Percentiles rank a stretch among this genome's conserved stretches.
These are phyloP conservation scores for Mystacornis crossleyi DNA, from an alignment of 2,113 vertebrate genomes.

Conservation along the genomic window DNA sequence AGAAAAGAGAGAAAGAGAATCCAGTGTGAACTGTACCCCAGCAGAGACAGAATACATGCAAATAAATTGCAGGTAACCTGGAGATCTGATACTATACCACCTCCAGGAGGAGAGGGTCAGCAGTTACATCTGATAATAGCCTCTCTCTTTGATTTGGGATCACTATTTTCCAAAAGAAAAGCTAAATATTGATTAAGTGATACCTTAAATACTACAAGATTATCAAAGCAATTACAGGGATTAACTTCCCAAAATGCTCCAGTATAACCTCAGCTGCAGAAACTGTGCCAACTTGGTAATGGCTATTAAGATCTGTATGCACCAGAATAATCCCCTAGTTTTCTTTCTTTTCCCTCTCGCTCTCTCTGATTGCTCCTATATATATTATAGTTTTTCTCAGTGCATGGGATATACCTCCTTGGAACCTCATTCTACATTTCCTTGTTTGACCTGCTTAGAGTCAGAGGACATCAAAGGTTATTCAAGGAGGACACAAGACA, in stretches of 20 bases:
- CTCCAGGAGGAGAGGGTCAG: conserved; percentile 53
- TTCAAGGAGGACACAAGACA: not conserved
- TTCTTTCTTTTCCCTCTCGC: not conserved
- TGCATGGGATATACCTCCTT: not conserved
- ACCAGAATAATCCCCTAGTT: not conserved
- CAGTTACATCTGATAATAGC: conserved; percentile 27
- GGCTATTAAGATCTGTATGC: conserved; percentile 34
- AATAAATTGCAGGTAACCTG: conserved; percentile 34
- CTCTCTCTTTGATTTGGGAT: not conserved
- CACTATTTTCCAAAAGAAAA: conserved; percentile 1
- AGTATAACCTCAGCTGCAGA: conserved; percentile 14
- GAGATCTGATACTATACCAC: conserved; percentile 52
- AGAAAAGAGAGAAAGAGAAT: not conserved
- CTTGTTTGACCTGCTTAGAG: not conserved
- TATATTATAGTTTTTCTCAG: not conserved
- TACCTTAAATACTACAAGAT: conserved; percentile 43
- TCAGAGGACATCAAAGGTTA: not conserved
- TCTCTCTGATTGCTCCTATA: not conserved
- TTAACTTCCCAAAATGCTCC: conserved; percentile 52
- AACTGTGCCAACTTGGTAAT: conserved; percentile 41
- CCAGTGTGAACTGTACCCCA: not conserved
- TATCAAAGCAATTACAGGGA: conserved; percentile 53
- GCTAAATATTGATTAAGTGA: conserved; percentile 56
- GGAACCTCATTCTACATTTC: not conserved
- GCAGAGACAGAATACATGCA: conserved; percentile 27